phyloP scores from a whole-genome alignment of 2,113 vertebrate species.

The Ramphastos sulfuratus region DNA sequence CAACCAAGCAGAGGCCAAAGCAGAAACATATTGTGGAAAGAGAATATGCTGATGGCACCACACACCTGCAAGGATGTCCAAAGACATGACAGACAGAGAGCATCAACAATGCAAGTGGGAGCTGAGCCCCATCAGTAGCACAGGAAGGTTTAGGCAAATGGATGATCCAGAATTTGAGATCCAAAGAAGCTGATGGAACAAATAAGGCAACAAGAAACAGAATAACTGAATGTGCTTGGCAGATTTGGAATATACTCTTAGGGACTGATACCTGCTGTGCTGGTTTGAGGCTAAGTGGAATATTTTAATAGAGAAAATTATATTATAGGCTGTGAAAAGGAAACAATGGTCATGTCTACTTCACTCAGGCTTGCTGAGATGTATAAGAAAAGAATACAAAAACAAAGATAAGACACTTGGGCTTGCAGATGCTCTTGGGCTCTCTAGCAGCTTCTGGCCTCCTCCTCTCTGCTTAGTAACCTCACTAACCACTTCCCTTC shows the following conservation, averaged over 20 bases:
- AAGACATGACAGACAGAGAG: neutral
- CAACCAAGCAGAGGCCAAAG: neutral
- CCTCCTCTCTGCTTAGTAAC: no score
- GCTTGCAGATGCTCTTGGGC: no score
- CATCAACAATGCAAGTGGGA: neutral
- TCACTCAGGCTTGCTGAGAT: no score
- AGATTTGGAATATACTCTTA: neutral
- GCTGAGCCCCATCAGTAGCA: neutral
- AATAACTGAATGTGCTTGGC: neutral
- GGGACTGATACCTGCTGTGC: neutral
- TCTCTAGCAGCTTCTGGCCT: no score
- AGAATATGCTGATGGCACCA: neutral
- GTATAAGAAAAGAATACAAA: no score
- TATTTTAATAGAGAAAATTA: no score
- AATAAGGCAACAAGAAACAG: neutral
- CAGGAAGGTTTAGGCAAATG: rapidly evolving
- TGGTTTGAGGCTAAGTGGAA: no score
- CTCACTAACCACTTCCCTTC: no score
- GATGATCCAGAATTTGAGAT: neutral
- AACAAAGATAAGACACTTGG: no score
- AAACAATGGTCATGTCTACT: no score
- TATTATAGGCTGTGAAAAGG: no score
- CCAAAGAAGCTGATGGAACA: neutral
- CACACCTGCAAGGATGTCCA: neutral
- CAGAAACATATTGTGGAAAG: neutral